Evolutionary conservation across 2,888 invertebrate species (phyloP).

Genomic region (Spisula subtruncata): DNA sequence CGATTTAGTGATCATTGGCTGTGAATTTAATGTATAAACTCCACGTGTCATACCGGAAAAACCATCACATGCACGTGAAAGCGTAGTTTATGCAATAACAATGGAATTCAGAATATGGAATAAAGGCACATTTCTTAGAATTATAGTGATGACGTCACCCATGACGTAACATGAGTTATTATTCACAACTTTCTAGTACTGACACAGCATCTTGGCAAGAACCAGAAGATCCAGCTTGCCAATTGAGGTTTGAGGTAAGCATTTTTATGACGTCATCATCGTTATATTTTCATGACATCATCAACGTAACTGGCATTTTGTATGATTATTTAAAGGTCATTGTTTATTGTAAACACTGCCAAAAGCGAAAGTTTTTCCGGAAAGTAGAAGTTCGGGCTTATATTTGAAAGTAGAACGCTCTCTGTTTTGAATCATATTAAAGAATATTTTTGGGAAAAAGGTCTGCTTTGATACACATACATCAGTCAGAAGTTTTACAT

Average conservation of each 20-base stretch:
- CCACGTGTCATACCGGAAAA: background rate
- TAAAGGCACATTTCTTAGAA: background rate
- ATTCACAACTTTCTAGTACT: slow-evolving; percentile 50
- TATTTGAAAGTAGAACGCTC: too few species aligned
- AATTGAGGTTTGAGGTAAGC: slow-evolving; percentile 52
- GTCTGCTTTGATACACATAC: too few species aligned
- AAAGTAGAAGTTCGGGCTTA: too few species aligned
- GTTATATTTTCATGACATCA: too few species aligned
- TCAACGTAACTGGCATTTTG: too few species aligned
- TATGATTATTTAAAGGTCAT: too few species aligned
- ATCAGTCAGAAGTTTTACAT: too few species aligned
- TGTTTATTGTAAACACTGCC: too few species aligned
- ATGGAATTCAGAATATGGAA: background rate
- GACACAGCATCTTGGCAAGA: slow-evolving; percentile 57
- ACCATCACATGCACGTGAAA: background rate
- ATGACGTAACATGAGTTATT: slow-evolving; percentile 51
- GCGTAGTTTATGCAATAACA: background rate
- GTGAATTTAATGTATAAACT: background rate
- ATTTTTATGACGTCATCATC: background rate
- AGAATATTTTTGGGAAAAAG: too few species aligned
- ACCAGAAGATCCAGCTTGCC: slow-evolving; percentile 60
- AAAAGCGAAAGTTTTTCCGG: too few species aligned
- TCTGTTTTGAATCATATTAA: too few species aligned
- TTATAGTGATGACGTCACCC: slow-evolving; percentile 29
- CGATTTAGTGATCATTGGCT: background rate